phyloP scores from a whole-genome alignment of 2,888 invertebrate species.

The Philereme transversata region DNA sequence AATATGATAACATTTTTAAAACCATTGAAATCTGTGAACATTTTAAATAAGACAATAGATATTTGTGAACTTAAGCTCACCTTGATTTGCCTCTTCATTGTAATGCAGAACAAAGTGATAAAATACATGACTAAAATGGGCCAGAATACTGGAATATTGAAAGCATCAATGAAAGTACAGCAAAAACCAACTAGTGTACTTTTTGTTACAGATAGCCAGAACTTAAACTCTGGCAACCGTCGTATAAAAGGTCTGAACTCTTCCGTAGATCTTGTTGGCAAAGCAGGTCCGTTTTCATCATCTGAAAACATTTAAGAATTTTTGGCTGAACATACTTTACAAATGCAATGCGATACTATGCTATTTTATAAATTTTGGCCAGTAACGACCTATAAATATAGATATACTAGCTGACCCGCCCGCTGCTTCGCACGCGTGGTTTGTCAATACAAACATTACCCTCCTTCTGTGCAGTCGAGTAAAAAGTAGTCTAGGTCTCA shows the following conservation, averaged over 20 bases:
- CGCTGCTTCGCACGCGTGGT: too few relatives aligned
- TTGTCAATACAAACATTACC: too few relatives aligned
- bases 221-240: conserved; percentile 99
- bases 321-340: too few relatives aligned
- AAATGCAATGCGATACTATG: too few relatives aligned
- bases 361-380: too few relatives aligned
- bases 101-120: conserved; percentile 98
- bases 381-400: too few relatives aligned
- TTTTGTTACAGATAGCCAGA: conserved; percentile 98
- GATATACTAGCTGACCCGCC: too few relatives aligned
- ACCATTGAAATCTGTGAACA: neutral
- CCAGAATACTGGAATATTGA: conserved; percentile 99
- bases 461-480: too few relatives aligned
- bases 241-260: conserved; percentile 99
- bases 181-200: conserved; percentile 94
- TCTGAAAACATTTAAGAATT: conserved; percentile 46
- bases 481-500: too few relatives aligned
- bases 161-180: conserved; percentile 98
- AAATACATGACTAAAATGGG: conserved; percentile 99
- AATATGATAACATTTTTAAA: neutral
- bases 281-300: conserved; percentile 94
- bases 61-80: conserved; percentile 77
- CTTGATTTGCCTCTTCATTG: conserved; percentile 99
- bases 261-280: conserved; percentile 97
- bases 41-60: conserved; percentile 3